Evolutionary conservation across 2,888 invertebrate species (phyloP).

Genomic region (Ceraclea dissimilis): DNA sequence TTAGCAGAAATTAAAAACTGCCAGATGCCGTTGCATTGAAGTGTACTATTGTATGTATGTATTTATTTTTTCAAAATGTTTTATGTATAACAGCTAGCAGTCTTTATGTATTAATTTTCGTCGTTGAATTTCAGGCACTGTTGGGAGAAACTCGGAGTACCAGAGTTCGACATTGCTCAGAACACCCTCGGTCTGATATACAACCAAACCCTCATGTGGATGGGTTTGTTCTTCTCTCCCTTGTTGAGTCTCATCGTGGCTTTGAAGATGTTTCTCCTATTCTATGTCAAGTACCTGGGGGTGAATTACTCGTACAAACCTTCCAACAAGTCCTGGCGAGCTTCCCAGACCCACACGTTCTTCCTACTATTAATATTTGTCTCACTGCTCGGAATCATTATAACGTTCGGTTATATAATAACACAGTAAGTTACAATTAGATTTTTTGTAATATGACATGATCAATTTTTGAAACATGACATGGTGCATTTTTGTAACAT

Average conservation of each 20-base stretch:
- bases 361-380: constrained; percentile 61
- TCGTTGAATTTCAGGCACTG: constrained; percentile 25
- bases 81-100: too few relatives aligned
- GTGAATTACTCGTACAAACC: constrained; percentile 60
- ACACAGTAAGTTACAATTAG: constrained; percentile 49
- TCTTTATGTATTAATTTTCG: too few relatives aligned
- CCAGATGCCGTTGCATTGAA: too few relatives aligned
- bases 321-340: constrained; percentile 57
- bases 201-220: constrained; percentile 72
- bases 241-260: constrained; percentile 56
- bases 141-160: constrained; percentile 34
- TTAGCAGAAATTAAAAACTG: too few relatives aligned
- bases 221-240: constrained; percentile 68
- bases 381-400: constrained; percentile 53
- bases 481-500: too few relatives aligned
- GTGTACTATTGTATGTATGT: too few relatives aligned
- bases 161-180: constrained; percentile 70
- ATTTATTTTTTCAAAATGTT: too few relatives aligned
- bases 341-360: constrained; percentile 69
- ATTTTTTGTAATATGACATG: neutral
- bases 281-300: constrained; percentile 60
- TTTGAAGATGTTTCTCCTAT: constrained; percentile 61
- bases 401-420: constrained; percentile 57
- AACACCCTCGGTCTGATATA: constrained; percentile 72
- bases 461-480: neutral